Evolutionary conservation across 2,113 vertebrate species (phyloP), one percentile per base, ranked within the genome.

Genomic region (Channa maculata): DNA sequence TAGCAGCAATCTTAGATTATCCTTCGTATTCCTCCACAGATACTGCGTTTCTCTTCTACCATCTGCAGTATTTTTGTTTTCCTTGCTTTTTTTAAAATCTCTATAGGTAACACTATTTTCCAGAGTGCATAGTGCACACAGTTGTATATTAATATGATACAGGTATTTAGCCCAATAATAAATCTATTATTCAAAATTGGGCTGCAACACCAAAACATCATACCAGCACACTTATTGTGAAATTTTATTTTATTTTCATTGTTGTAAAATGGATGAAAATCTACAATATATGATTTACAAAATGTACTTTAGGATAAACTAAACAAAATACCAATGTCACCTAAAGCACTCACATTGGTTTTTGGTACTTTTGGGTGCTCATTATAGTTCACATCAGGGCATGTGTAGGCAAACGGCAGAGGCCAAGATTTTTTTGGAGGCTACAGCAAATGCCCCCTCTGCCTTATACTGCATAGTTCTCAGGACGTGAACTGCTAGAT

Each of bases 381-480:
- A 0, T 8, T 65, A 6, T 49, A 14, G 77, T 58, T 78, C 59
- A 24, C 2, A 62, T 33, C 66, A 58, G 63, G 64, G 66, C 50
- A 0, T 54, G 65, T 67, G 39, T 81, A 68, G 70, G 66, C 58
- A 58, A 81, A 36, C 58, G 15, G 65, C 65, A 54, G 49, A 79
- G 43, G 33, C 44, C 39, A 37, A 36, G 36, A 71, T 60, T 55
- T 24, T 24, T n/a, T 46, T 50, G 54, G 53, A 77, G 66, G 13
- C 52, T 65, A 43, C n/a, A 37, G 33, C 11, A 63, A 65, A 78
- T 37, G 9, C 5, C 44, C 52, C 63, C 50, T 65, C 50, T 86
- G 82, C 54, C 87, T 90, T 87, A 85, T 3, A 39, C 55, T 45
- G 76, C 39, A 0, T 71, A 76, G 44, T 76, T 86, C 86, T 92